These are phyloP conservation scores for Vesta saturnalis DNA, from an alignment of 2,888 invertebrate genomes.

Conservation along the genomic window DNA sequence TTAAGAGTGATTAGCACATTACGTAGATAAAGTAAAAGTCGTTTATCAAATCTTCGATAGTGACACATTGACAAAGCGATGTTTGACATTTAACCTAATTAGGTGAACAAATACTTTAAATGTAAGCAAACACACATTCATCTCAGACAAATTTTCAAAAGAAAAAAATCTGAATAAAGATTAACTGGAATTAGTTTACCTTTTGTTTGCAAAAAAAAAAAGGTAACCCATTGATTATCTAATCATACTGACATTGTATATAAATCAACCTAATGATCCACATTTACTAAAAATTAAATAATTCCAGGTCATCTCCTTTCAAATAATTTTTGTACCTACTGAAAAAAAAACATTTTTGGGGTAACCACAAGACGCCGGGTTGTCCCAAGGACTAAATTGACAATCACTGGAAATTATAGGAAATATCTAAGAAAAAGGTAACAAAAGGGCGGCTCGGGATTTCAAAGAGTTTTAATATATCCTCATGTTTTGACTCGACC, in stretches of 20 bases:
- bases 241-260: conserved; percentile 6
- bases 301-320: conserved; percentile 1
- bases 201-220: neutral
- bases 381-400: conserved; percentile 38
- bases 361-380: conserved; percentile 40
- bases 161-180: neutral
- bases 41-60: too few species aligned
- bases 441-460: conserved; percentile 51
- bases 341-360: conserved; percentile 17
- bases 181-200: neutral
- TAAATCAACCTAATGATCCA: conserved; percentile 10
- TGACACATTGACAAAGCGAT: too few species aligned
- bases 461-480: conserved; percentile 46
- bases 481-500: conserved; percentile 58
- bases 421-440: conserved; percentile 50
- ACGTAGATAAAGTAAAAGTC: too few species aligned
- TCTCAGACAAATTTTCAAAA: neutral
- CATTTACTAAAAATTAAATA: conserved; percentile 12
- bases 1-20: too few species aligned
- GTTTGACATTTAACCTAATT: neutral
- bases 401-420: conserved; percentile 50
- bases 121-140: neutral
- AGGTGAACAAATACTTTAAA: neutral
- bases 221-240: neutral
- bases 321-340: neutral